Percentiles rank a stretch among this genome's conserved stretches.
phyloP scores from a whole-genome alignment of 2,797 vertebrate genomes.

The Cryptoprocta ferox region DNA sequence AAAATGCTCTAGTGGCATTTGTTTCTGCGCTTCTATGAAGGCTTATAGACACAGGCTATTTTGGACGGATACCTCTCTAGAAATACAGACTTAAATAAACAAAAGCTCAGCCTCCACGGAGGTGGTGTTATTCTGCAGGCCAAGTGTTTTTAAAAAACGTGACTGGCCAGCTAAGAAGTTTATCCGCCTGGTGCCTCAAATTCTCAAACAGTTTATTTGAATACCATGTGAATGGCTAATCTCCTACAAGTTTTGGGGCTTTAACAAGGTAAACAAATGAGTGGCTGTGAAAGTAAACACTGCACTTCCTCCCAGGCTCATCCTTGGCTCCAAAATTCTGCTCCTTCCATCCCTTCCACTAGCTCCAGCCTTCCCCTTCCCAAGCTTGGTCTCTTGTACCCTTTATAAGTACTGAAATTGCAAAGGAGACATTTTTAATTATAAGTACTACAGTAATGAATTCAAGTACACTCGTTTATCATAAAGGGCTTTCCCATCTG shows the following conservation, averaged over 20 bases:
- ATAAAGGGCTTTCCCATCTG: constrained; percentile 88
- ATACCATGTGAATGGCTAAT: constrained; percentile 81
- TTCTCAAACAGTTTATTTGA: constrained; percentile 84
- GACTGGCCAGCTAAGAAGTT: constrained; percentile 78
- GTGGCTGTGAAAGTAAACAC: constrained; percentile 72
- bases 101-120: constrained; percentile 56
- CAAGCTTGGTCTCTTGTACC: constrained; percentile 78
- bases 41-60: constrained; percentile 55
- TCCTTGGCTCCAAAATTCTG: constrained; percentile 27
- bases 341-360: background rate
- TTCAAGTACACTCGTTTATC: constrained; percentile 89
- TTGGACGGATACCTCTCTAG: constrained; percentile 32
- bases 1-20: background rate
- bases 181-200: constrained; percentile 80
- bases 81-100: constrained; percentile 68
- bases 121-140: constrained; percentile 78
- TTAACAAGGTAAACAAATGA: constrained; percentile 79
- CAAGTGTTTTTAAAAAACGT: constrained; percentile 76
- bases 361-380: constrained; percentile 17
- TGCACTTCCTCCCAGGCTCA: constrained; percentile 61
- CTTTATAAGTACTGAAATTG: constrained; percentile 82
- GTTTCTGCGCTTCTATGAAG: background rate
- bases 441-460: constrained; percentile 87
- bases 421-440: constrained; percentile 88
- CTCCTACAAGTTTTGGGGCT: constrained; percentile 78